Percentiles rank a stretch among this genome's conserved stretches.
These are phyloP conservation scores for Chelon labrosus DNA, from an alignment of 2,797 vertebrate genomes.

Conservation along the genomic window DNA sequence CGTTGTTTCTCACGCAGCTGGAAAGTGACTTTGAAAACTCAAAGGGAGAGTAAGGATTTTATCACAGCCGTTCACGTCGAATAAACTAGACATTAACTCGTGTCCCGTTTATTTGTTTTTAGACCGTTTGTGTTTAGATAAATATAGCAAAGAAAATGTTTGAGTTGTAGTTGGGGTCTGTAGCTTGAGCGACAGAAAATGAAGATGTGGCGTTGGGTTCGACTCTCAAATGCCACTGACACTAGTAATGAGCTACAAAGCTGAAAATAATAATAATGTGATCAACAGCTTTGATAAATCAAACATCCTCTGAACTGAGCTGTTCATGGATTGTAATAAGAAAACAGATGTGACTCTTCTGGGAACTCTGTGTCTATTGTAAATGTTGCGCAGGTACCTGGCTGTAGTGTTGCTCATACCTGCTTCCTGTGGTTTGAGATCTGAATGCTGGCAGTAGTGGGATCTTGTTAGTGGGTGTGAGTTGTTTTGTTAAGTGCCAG, in stretches of 20 bases:
- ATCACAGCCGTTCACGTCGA: not conserved
- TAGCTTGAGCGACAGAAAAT: slow-evolving; percentile 18
- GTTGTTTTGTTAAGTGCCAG: slow-evolving; percentile 17
- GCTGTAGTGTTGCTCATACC: not conserved
- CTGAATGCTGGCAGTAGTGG: not conserved
- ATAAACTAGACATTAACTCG: too few relatives aligned
- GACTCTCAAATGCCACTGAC: not conserved
- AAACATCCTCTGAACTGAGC: not conserved
- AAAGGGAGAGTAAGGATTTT: too few relatives aligned
- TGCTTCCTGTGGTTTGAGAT: not conserved
- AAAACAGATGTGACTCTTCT: not conserved
- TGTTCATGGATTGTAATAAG: not conserved
- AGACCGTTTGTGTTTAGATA: not conserved
- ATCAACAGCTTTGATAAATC: not conserved
- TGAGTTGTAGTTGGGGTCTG: slow-evolving; percentile 6
- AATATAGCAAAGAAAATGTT: slow-evolving; percentile 7
- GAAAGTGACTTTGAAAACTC: not conserved
- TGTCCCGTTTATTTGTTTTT: slow-evolving; percentile 2
- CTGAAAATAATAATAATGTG: too few relatives aligned
- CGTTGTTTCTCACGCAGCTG: not conserved
- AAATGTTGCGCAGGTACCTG: not conserved
- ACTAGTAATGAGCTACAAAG: not conserved
- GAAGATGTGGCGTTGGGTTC: not conserved
- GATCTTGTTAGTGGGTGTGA: slow-evolving; percentile 10
- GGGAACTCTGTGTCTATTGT: not conserved